A percentile compares a stretch with the other conserved stretches of the same genome.
These are phyloP conservation scores for Scaptomyza caliginosa DNA, from an alignment of 2,888 invertebrate species.

Conservation along the genomic window DNA sequence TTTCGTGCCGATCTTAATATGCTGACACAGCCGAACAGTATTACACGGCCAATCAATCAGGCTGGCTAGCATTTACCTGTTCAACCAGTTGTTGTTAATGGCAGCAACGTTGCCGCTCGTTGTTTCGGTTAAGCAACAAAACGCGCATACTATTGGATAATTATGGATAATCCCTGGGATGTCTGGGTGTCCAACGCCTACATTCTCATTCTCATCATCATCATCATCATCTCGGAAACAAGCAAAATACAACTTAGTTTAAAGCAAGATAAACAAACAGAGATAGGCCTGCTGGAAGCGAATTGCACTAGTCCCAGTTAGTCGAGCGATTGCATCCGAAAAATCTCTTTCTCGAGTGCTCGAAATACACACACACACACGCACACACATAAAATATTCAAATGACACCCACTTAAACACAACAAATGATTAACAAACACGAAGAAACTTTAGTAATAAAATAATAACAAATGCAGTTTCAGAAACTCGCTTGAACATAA, in stretches of 20 bases:
- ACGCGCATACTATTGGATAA: too few relatives aligned
- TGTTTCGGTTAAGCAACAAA: too few relatives aligned
- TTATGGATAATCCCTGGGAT: too few relatives aligned
- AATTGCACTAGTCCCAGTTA: conserved; percentile 36
- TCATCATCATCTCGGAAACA: not conserved
- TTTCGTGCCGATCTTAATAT: conserved; percentile 85
- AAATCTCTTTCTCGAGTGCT: conserved; percentile 43
- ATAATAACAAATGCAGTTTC: conserved; percentile 35
- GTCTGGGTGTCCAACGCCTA: too few relatives aligned
- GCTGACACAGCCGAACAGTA: conserved; percentile 89
- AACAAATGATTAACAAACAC: conserved; percentile 1
- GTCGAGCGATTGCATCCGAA: conserved; percentile 38
- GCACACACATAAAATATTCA: not conserved
- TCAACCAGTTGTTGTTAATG: conserved; percentile 4
- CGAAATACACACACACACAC: conserved; percentile 17
- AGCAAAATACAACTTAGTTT: conserved; percentile 9
- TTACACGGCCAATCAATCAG: conserved; percentile 85
- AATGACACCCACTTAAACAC: conserved; percentile 4
- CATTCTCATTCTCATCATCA: too few relatives aligned
- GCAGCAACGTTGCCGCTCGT: too few relatives aligned
- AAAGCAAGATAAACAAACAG: not conserved
- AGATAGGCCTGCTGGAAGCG: conserved; percentile 23
- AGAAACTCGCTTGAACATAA: conserved; percentile 35
- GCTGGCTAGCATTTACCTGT: conserved; percentile 75
- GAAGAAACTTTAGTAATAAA: conserved; percentile 19